A percentile compares a stretch with the other conserved stretches of the same genome.
These are phyloP conservation scores for Stegodyphus mimosarum DNA, from an alignment of 1,140 invertebrate species.

Conservation along the genomic window DNA sequence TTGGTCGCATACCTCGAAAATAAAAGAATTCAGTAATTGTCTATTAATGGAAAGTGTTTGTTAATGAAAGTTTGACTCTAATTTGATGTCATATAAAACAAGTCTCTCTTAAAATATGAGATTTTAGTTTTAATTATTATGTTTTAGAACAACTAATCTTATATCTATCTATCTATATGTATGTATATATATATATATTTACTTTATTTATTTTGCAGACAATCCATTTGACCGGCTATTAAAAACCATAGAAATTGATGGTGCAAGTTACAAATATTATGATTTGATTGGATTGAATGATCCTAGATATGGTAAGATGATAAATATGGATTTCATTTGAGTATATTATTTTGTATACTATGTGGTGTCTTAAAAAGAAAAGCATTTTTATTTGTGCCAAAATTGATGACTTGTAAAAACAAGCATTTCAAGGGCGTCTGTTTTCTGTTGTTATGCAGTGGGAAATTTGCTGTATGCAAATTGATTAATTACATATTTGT, in stretches of 20 bases:
- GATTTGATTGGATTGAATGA: slow-evolving; percentile 77
- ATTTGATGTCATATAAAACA: not conserved
- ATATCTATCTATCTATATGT: not conserved
- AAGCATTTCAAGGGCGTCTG: too few relatives aligned
- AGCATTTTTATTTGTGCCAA: too few relatives aligned
- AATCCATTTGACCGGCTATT: slow-evolving; percentile 80
- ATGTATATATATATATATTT: not conserved
- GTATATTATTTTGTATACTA: not conserved
- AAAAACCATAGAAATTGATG: slow-evolving; percentile 76
- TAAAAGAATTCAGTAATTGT: not conserved
- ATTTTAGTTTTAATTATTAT: not conserved
- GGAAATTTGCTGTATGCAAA: too few relatives aligned
- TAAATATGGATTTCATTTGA: not conserved
- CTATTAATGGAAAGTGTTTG: not conserved
- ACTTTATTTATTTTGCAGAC: slow-evolving; percentile 7
- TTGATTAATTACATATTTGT: too few relatives aligned
- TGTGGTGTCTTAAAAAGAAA: too few relatives aligned
- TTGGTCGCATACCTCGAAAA: too few relatives aligned
- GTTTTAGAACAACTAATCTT: too few relatives aligned
- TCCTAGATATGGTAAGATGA: slow-evolving; percentile 81
- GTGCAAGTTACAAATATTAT: slow-evolving; percentile 79
- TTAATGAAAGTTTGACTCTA: not conserved
- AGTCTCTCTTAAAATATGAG: not conserved
- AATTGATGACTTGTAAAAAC: too few relatives aligned
- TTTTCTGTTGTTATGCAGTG: too few relatives aligned